Base-by-base conservation (phyloP, 2,113 vertebrate genomes). In the Xiphorhynchus elegans region DNA sequence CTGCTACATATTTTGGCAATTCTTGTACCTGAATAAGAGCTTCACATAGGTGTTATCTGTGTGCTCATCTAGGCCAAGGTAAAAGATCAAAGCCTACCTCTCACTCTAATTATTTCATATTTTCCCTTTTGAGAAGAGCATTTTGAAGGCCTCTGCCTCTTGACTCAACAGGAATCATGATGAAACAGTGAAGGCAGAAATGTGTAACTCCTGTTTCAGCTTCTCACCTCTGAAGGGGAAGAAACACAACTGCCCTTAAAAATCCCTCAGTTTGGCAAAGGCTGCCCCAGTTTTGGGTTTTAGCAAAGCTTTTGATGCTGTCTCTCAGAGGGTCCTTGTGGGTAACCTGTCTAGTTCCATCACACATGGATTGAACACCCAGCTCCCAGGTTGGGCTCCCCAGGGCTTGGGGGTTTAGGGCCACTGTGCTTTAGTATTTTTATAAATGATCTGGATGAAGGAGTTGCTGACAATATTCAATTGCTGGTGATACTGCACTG, bases 51-150 rank as follows among this genome's bases (percentile, higher is more conserved):
- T 31, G 66, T 63, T 60, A 63, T 63, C 56, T 21, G 15, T 11
- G 17, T 33, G 12, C 9, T 88, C 79, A 70, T 60, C n/a, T 53
- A 46, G 69, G 76, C 64, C 74, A 55, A 39, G 42, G 56, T 2
- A 66, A 79, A 82, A 95, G 37, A 94, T 85, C 84, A 95, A 90
- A 95, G 62, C 28, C 62, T 37, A 25, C 29, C 7, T 70, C 67
- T 74, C 76, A 23, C 25, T 53, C 3, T 17, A 3, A 86, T 79
- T 62, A 69, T 50, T 92, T 62, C 64, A 19, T 44, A 3, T 69
- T 92, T 90, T 84, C 46, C n/a, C 72, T 58, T 76, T 49, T 26
- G 20, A 25, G 19, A 78, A 40, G 63, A 87, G 20, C 28, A 56
- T 64, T 82, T 33, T 35, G 53, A 91, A 87, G 35, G 40, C 17